Evolutionary conservation across 2,888 invertebrate genomes (phyloP).

Genomic region (Lasioglossum pauxillum): DNA sequence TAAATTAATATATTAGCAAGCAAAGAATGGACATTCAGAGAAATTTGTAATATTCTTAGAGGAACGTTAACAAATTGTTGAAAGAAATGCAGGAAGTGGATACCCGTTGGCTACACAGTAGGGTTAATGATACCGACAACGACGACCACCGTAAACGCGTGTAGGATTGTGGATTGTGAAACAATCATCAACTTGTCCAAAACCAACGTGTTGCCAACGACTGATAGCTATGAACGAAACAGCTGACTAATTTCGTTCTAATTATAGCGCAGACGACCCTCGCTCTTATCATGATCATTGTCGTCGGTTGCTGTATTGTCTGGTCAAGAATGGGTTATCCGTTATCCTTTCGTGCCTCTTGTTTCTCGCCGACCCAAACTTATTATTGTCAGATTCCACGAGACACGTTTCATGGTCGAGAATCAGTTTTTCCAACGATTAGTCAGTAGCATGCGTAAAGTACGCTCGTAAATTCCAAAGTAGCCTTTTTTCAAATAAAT

Average conservation of each 20-base stretch:
- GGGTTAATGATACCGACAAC: neutral
- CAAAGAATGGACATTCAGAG: too few relatives aligned
- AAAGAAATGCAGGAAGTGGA: too few relatives aligned
- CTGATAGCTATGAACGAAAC: neutral
- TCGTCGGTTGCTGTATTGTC: neutral
- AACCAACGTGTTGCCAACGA: too few relatives aligned
- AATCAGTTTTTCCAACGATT: constrained; percentile 1
- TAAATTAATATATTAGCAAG: too few relatives aligned
- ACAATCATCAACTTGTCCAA: neutral
- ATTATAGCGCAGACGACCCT: neutral
- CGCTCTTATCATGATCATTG: neutral
- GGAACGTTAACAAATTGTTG: too few relatives aligned
- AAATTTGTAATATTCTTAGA: too few relatives aligned
- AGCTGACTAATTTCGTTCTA: neutral
- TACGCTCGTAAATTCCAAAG: constrained; percentile 1
- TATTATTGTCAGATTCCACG: neutral
- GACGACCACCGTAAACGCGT: neutral
- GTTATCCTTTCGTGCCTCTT: neutral
- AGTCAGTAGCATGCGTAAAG: neutral
- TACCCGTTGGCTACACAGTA: too few relatives aligned
- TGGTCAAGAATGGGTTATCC: neutral
- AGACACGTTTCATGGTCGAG: neutral
- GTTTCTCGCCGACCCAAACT: neutral
- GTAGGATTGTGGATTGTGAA: neutral
- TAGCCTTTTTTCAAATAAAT: neutral